Percentiles rank a stretch among this genome's conserved stretches.
These are phyloP conservation scores for Recurvirostra avosetta DNA, from an alignment of 2,113 vertebrate genomes.

Conservation along the genomic window DNA sequence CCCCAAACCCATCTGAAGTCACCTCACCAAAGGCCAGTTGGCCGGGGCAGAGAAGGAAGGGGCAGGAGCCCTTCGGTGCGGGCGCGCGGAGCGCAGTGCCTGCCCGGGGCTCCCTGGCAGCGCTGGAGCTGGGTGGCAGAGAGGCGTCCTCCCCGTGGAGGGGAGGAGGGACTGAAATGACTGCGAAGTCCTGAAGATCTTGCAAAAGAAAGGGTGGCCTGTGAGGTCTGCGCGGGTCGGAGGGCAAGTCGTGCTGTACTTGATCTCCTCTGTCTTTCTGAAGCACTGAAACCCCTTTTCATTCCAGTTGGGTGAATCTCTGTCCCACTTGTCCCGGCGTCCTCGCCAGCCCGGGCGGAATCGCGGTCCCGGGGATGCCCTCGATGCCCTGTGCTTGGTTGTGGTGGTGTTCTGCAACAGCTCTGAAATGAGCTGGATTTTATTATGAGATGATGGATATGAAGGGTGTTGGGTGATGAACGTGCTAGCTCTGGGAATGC, in stretches of 20 bases:
- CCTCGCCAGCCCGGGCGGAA: neutral
- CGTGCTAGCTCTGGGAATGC: neutral
- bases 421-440: neutral
- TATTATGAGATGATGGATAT: fast-evolving
- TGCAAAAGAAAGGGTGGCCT: fast-evolving
- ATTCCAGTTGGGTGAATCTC: neutral
- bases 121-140: neutral
- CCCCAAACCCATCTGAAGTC: slow-evolving; percentile 21
- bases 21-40: slow-evolving; percentile 10
- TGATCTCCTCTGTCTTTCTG: neutral
- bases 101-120: no score
- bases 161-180: fast-evolving
- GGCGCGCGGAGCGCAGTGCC: no score
- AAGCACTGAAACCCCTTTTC: neutral
- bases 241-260: neutral
- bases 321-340: fast-evolving
- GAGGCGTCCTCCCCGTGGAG: no score
- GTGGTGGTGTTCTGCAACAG: fast-evolving
- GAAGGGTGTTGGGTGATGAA: fast-evolving
- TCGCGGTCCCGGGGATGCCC: fast-evolving
- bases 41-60: neutral
- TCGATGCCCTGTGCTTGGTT: fast-evolving
- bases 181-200: fast-evolving
- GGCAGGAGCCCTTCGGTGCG: neutral
- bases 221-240: neutral